These are phyloP conservation scores for Neogobius melanostomus DNA, from an alignment of 2,113 vertebrate species.

Conservation along the genomic window DNA sequence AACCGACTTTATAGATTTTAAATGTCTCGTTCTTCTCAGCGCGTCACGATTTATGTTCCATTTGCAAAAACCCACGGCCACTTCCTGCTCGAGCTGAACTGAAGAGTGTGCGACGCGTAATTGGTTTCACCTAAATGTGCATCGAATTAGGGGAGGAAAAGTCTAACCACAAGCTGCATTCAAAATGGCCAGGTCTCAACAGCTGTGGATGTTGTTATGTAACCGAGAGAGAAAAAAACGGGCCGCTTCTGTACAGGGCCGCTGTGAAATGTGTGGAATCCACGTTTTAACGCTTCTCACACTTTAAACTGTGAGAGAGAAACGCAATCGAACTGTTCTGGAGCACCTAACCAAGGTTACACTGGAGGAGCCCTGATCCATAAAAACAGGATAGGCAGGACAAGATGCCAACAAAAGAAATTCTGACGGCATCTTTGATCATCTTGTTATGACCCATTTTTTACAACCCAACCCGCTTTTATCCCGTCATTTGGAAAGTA, in stretches of 20 bases:
- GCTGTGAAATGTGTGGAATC: slow-evolving; percentile 19
- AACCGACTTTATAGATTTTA: not conserved
- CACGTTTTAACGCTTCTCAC: not conserved
- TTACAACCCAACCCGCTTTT: too few species aligned
- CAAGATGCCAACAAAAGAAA: too few species aligned
- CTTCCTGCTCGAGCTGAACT: slow-evolving; percentile 18
- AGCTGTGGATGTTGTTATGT: slow-evolving; percentile 1
- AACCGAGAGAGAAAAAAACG: not conserved
- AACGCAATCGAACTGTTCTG: not conserved
- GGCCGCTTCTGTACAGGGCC: not conserved
- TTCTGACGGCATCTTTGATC: too few species aligned
- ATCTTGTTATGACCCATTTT: too few species aligned
- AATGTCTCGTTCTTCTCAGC: slow-evolving; percentile 4
- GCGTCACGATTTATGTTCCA: not conserved
- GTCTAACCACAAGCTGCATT: not conserved
- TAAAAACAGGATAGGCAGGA: too few species aligned
- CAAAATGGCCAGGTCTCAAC: slow-evolving; percentile 1
- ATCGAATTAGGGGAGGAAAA: not conserved
- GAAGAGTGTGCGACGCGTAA: slow-evolving; percentile 11
- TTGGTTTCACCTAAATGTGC: slow-evolving; percentile 13
- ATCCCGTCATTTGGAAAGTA: too few species aligned
- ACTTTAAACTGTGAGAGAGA: not conserved
- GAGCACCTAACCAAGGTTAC: too few species aligned
- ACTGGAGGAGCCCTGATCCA: too few species aligned
- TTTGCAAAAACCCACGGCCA: slow-evolving; percentile 13